phyloP scores from a whole-genome alignment of 2,113 vertebrate genomes.

The Rhagologus leucostigma region DNA sequence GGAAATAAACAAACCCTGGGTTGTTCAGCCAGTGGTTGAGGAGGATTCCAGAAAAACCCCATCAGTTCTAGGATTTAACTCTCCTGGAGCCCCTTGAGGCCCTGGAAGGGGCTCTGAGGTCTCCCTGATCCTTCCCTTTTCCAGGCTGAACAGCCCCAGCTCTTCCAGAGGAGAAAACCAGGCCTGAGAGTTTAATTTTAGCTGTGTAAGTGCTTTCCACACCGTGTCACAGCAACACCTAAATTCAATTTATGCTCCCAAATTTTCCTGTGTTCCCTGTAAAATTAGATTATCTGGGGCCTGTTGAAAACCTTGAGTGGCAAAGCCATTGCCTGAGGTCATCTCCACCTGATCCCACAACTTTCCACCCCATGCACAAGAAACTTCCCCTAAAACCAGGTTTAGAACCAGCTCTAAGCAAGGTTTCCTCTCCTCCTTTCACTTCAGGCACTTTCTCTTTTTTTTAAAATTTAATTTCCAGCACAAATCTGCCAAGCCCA shows the following conservation, averaged over 20 bases:
- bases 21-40: background rate
- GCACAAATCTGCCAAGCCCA: background rate
- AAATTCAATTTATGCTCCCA: background rate
- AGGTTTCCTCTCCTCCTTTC: background rate
- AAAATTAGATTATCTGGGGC: background rate
- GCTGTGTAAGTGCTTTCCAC: background rate
- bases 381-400: background rate
- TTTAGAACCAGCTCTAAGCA: background rate
- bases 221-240: background rate
- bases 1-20: background rate
- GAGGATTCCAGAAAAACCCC: background rate
- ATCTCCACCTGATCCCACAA: background rate
- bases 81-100: background rate
- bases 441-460: background rate
- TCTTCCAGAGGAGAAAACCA: background rate
- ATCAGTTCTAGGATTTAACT: background rate
- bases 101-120: background rate
- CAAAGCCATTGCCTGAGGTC: background rate
- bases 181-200: background rate
- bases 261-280: background rate
- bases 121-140: background rate
- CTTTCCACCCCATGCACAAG: background rate
- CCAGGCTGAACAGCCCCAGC: background rate
- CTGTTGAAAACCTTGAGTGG: background rate
- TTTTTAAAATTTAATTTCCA: background rate